Percentiles rank a stretch among this genome's conserved stretches.
Conservation (phyloP, 2,888 invertebrate species). For the Hemithea aestivaria region DNA sequence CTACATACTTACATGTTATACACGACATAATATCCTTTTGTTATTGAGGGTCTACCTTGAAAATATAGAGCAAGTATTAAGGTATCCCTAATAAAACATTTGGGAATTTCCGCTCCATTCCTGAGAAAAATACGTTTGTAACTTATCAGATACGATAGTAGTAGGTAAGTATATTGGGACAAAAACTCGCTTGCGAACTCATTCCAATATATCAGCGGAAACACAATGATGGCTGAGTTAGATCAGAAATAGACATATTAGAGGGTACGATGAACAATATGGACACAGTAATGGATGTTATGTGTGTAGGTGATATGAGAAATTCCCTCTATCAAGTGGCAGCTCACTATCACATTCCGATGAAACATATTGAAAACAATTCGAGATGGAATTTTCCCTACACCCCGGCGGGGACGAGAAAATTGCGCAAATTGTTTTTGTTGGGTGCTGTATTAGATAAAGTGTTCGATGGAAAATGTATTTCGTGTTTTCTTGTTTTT, state of each 20-base stretch:
- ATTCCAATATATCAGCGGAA: constrained; percentile 10
- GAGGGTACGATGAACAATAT: constrained; percentile 9
- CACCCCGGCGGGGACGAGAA: constrained; percentile 20
- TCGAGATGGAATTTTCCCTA: constrained; percentile 41
- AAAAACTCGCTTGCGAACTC: not conserved
- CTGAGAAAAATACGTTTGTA: too few relatives aligned
- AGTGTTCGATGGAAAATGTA: constrained; percentile 3
- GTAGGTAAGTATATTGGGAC: too few relatives aligned
- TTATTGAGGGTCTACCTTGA: too few relatives aligned
- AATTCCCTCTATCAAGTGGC: constrained; percentile 34
- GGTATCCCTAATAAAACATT: too few relatives aligned
- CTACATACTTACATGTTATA: too few relatives aligned
- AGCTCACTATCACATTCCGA: constrained; percentile 43
- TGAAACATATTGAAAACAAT: constrained; percentile 51
- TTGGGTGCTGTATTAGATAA: constrained; percentile 14
- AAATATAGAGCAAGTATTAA: too few relatives aligned
- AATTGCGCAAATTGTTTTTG: constrained; percentile 24
- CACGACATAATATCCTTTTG: not conserved
- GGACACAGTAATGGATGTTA: constrained; percentile 13
- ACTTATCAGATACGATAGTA: too few relatives aligned
- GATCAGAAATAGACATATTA: constrained; percentile 12
- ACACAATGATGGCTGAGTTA: constrained; percentile 11
- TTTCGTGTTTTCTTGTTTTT: not conserved
- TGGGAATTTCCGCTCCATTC: too few relatives aligned
- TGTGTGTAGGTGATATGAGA: constrained; percentile 28